Evolutionary conservation across 1,140 invertebrate genomes (phyloP).

Genomic region (Drosophila tsacasi): DNA sequence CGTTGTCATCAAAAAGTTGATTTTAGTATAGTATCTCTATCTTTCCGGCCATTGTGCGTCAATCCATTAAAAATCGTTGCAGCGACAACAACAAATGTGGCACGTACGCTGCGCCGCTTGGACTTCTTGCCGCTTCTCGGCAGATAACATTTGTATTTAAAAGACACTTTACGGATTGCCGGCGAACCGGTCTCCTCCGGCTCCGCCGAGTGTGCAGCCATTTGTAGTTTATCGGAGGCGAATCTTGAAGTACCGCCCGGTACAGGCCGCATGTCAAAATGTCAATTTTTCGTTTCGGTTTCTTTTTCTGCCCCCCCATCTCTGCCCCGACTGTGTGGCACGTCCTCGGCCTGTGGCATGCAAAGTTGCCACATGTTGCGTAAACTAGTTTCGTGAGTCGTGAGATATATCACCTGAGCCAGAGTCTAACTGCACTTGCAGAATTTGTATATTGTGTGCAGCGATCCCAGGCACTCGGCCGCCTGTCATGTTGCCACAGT

Average conservation of each 20-base stretch:
- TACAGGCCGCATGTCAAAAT: slow-evolving; percentile 76
- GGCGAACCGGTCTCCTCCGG: slow-evolving; percentile 26
- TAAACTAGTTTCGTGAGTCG: slow-evolving; percentile 76
- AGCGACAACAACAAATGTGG: slow-evolving; percentile 60
- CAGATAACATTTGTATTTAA: slow-evolving; percentile 80
- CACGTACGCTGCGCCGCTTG: slow-evolving; percentile 47
- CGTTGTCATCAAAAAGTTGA: too few relatives aligned
- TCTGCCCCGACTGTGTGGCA: slow-evolving; percentile 42
- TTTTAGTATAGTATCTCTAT: too few relatives aligned
- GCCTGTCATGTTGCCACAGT: slow-evolving; percentile 35
- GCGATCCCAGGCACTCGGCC: slow-evolving; percentile 36
- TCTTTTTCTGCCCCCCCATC: slow-evolving; percentile 4
- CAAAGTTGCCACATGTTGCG: slow-evolving; percentile 83
- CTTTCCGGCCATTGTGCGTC: too few relatives aligned
- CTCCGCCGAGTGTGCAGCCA: slow-evolving; percentile 31
- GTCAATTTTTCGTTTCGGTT: slow-evolving; percentile 71
- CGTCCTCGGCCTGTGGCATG: slow-evolving; percentile 65
- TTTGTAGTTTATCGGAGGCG: slow-evolving; percentile 79
- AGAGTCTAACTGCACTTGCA: slow-evolving; percentile 35
- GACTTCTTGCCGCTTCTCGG: slow-evolving; percentile 22
- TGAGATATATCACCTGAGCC: slow-evolving; percentile 78
- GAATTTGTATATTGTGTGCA: slow-evolving; percentile 43
- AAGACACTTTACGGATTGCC: slow-evolving; percentile 74
- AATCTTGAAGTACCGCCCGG: slow-evolving; percentile 76
- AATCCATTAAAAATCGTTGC: slow-evolving; percentile 79